A percentile compares a stretch with the other conserved stretches of the same genome.
phyloP scores from a whole-genome alignment of 2,888 invertebrate genomes.

The Cantharis rustica region DNA sequence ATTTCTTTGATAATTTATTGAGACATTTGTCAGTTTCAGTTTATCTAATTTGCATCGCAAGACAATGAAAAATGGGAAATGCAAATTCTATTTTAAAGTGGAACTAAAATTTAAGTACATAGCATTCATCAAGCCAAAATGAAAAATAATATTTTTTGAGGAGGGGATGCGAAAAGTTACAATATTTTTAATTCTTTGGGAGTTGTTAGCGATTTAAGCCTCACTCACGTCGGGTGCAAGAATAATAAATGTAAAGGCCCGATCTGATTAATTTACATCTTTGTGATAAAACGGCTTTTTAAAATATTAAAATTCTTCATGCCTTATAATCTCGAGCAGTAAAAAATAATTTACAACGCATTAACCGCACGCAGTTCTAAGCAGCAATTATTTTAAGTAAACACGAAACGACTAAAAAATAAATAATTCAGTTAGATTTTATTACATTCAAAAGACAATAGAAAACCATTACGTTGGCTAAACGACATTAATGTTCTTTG shows the following conservation, averaged over 20 bases:
- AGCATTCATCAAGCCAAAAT: background rate
- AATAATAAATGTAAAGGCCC: background rate
- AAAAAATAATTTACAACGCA: background rate
- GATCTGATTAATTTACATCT: background rate
- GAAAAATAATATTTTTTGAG: background rate
- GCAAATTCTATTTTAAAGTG: background rate
- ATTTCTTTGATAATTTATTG: background rate
- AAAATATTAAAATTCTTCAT: background rate
- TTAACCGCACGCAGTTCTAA: background rate
- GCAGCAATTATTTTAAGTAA: background rate
- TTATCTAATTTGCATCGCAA: background rate
- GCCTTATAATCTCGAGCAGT: background rate
- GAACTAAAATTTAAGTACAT: background rate
- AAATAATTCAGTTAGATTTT: slow-evolving; percentile 10
- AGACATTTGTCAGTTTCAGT: background rate
- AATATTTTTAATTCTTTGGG: background rate
- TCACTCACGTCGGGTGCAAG: background rate
- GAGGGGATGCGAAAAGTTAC: background rate
- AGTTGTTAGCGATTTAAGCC: background rate
- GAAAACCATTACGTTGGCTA: background rate
- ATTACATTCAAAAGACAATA: background rate
- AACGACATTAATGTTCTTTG: slow-evolving; percentile 2
- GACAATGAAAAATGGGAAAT: background rate
- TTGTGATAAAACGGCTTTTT: background rate
- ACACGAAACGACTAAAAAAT: background rate